These are phyloP conservation scores for Callipepla californica DNA, from an alignment of 2,113 vertebrate genomes.

Conservation along the genomic window DNA sequence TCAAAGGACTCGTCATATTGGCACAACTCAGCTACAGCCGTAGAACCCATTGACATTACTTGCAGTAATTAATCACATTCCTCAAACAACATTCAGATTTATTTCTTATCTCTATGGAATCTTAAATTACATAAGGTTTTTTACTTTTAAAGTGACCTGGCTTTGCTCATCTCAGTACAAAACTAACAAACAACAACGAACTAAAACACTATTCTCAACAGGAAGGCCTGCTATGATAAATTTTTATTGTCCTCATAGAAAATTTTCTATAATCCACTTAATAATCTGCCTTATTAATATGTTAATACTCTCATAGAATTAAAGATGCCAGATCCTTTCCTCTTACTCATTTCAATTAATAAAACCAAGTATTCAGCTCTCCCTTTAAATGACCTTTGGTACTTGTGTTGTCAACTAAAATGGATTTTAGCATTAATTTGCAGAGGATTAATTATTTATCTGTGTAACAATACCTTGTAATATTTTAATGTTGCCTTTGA, in stretches of 20 bases:
- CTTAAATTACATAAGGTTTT: background rate
- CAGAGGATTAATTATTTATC: conserved; percentile 2
- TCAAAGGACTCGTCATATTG: background rate
- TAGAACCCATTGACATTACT: background rate
- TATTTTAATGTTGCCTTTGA: background rate
- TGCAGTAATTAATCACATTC: background rate
- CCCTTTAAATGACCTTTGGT: background rate
- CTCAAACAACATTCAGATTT: background rate
- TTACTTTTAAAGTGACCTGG: conserved; percentile 2
- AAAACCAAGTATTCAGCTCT: conserved; percentile 34
- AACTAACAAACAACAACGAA: background rate
- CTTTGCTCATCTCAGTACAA: background rate
- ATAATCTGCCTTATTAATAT: background rate
- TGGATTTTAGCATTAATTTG: conserved; percentile 39
- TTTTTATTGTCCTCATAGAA: background rate
- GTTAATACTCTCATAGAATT: background rate
- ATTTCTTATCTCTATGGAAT: background rate
- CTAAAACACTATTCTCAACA: background rate
- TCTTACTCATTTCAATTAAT: conserved; percentile 27
- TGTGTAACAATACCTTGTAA: background rate
- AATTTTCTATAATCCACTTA: conserved; percentile 8
- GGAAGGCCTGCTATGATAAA: background rate
- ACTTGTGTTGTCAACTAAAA: conserved; percentile 24
- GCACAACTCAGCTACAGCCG: background rate
- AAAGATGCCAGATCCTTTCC: background rate